Evolutionary conservation across 2,888 invertebrate genomes (phyloP).

Genomic region (Cepaea hortensis): DNA sequence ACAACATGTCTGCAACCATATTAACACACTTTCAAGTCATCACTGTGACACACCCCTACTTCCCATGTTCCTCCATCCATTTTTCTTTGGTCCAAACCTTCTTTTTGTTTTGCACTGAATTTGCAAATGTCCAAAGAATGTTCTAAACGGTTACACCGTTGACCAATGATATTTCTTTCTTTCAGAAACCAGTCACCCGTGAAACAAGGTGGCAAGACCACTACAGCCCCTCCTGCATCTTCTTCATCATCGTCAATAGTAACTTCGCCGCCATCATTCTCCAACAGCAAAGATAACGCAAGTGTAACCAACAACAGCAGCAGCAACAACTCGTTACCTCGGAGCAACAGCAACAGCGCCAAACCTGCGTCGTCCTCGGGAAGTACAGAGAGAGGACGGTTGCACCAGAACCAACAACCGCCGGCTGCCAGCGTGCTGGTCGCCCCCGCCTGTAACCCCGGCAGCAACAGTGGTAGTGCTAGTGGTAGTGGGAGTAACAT

Average conservation of each 20-base stretch:
- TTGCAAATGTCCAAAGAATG: too few relatives aligned
- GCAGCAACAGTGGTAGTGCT: neutral
- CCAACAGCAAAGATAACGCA: conserved; percentile 29
- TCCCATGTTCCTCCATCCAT: too few relatives aligned
- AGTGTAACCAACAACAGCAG: conserved; percentile 27
- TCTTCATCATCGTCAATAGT: conserved; percentile 19
- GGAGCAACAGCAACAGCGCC: conserved; percentile 4
- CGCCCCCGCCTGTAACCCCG: neutral
- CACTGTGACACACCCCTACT: too few relatives aligned
- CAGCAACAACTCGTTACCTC: conserved; percentile 9
- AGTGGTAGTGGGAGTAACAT: conserved; percentile 21
- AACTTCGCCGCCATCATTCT: neutral
- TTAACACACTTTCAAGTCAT: too few relatives aligned
- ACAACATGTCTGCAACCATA: too few relatives aligned
- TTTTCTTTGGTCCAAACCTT: too few relatives aligned
- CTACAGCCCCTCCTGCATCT: neutral
- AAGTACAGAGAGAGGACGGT: conserved; percentile 36
- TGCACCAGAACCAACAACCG: conserved; percentile 45
- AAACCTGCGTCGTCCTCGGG: conserved; percentile 26
- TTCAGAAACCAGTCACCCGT: conserved; percentile 27
- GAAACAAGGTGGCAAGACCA: conserved; percentile 27
- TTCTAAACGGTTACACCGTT: neutral
- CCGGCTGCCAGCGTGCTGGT: neutral
- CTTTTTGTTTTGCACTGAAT: too few relatives aligned
- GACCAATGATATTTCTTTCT: neutral